Conservation (phyloP, 2,113 vertebrate species). For the Grammomys dolichurus region DNA sequence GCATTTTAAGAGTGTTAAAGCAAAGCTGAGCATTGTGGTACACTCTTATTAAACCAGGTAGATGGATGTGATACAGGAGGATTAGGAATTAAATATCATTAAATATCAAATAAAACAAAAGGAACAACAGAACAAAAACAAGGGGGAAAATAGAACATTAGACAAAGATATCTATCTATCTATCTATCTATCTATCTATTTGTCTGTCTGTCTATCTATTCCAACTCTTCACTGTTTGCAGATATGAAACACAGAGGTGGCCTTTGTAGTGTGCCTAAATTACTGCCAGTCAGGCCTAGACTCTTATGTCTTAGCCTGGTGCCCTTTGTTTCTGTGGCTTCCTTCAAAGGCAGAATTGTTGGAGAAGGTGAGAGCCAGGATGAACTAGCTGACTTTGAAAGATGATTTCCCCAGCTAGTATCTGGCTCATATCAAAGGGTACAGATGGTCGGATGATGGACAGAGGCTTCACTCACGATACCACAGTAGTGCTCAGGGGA, state of each 20-base stretch:
- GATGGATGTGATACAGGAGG: neutral
- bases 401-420: conserved; percentile 57
- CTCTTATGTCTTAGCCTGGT: neutral
- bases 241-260: neutral
- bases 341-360: conserved; percentile 39
- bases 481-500: conserved; percentile 49
- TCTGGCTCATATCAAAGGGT: conserved; percentile 73
- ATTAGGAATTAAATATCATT: neutral
- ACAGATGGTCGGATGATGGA: conserved; percentile 74
- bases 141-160: neutral
- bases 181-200: no score
- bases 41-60: neutral
- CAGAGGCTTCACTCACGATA: conserved; percentile 48
- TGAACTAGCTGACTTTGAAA: conserved; percentile 63
- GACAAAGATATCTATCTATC: no score
- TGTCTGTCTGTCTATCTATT: neutral
- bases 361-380: conserved; percentile 44
- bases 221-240: conserved; percentile 2
- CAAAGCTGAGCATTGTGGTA: neutral
- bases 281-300: neutral
- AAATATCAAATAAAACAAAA: neutral
- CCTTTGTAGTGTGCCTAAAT: conserved; percentile 9
- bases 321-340: conserved; percentile 14
- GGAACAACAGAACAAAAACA: neutral
- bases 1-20: conserved; percentile 35